Evolutionary conservation across 2,113 vertebrate species (phyloP), one percentile per base, ranked within the genome.

Genomic region (Petaurus breviceps): DNA sequence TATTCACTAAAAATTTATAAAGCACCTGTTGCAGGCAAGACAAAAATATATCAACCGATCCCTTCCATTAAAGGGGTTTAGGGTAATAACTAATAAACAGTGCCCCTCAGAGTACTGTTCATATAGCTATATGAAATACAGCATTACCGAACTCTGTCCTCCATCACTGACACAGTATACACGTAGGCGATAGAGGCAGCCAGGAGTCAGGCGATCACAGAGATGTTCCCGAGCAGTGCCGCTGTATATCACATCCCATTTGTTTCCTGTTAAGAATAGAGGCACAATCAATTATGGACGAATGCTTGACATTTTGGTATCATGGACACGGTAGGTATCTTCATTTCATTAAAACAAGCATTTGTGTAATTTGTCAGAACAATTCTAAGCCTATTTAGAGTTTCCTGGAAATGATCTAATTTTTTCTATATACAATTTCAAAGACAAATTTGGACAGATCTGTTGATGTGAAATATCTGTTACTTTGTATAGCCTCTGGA

Each of bases 81-180:
- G n/a, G 7, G 19, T 43, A 84, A 84, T 22, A 84, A 23, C 19
- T 43, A n/a, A 84, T 23, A 84, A 84, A 16, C 19, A 84, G 7
- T 84, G 37, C 61, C 37, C 31, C 61, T 16, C 37, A 84, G 68
- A 43, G n/a, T 84, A 43, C 19, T 84, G 37, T 19, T 43, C n/a
- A 43, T 23, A 1, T 84, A 84, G 68, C n/a, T 43, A 43, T 22
- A 43, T 43, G 68, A 43, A 84, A 84, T 43, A 43, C 3, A 98
- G 77, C 97, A 98, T 99, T 99, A 99, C 99, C 98, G 96, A 98
- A 99, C 99, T 99, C 98, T 99, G 99, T 96, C 99, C 99, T 98
- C 99, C 99, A 97, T 99, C 99, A 96, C 99, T 99, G 96, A 99
- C n/a, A 96, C 99, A 99, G 98, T 99, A 99, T 7, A 99, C 99